Base-by-base conservation (phyloP, 37 sponge, comb jelly and placozoan species). In the Petrosia ficiformis region DNA sequence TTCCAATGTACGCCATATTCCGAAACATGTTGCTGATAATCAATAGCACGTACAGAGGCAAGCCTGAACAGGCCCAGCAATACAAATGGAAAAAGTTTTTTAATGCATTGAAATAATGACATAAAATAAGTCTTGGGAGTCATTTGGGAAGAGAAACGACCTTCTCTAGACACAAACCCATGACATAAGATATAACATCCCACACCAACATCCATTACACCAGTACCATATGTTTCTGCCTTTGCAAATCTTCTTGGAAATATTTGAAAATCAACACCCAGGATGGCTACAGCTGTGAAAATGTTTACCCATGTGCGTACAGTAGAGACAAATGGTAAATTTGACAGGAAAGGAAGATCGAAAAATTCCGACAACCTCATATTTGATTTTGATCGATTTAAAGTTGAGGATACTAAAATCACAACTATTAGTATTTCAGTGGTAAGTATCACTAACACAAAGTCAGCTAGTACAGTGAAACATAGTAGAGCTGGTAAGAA, bases 1-100 rank as follows among this genome's bases (percentile, higher is more conserved):
- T 99, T 99, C 99, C 99, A 99, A 65, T 99, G 99, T 22, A 76
- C 74, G 16, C 99, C 99, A 57, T 99, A 99, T 76, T 99, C 99
- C 24, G 73, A 85, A 42, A 85, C 87, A 24, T 90, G 97, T 21
- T 86, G 81, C 57, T 87, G 87, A 73, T 99, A 95, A 57, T 83
- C 82, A 0, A 74, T 71, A 26, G 68, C 42, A 42, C 80, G 77
- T 33, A 88, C 84, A 8, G 83, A 67, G 35, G 85, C 22, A 34
- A 99, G 71, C 14, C 99, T 71, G 0, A 84, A 77, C 14, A 86
- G 35, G 0, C 99, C 99, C 14, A 99, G 73, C 2, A 84, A 81
- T 4, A 99, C 16, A 29, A 99, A 69, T 14, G 91, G 88, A 0
- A 80, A 31, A 16, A 75, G 61, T 0, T 38, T 11, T 11, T 30